A percentile compares a stretch with the other conserved stretches of the same genome.
Conservation (phyloP, 2,888 invertebrate species). For the Cataglyphis albicans region DNA sequence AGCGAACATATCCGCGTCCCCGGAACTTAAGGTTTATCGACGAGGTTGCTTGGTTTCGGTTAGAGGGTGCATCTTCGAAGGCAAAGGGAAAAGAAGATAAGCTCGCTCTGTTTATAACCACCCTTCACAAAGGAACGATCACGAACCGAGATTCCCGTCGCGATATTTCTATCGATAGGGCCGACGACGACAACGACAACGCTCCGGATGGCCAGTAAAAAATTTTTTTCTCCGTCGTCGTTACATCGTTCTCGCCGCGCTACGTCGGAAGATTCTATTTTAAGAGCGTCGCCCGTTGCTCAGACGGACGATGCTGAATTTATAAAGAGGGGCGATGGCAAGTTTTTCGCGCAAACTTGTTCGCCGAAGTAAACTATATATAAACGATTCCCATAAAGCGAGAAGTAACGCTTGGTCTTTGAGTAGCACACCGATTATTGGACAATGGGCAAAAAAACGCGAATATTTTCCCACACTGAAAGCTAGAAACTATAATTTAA, state of each 20-base stretch:
- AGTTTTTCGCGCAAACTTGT: slow-evolving; percentile 49
- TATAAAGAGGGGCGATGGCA: slow-evolving; percentile 37
- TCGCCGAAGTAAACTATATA: slow-evolving; percentile 48
- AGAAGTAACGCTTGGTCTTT: slow-evolving; percentile 1
- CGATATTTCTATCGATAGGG: slow-evolving; percentile 56
- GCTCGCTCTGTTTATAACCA: slow-evolving; percentile 74
- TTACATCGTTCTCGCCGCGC: slow-evolving; percentile 25
- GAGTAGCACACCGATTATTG: slow-evolving; percentile 22
- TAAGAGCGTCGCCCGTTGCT: slow-evolving; percentile 44
- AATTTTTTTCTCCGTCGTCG: slow-evolving; percentile 23
- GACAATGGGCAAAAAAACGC: neutral
- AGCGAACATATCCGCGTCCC: slow-evolving; percentile 55
- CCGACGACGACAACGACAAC: slow-evolving; percentile 15
- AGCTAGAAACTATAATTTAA: slow-evolving; percentile 3
- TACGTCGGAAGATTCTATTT: slow-evolving; percentile 49
- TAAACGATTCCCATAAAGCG: slow-evolving; percentile 28
- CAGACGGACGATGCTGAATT: slow-evolving; percentile 39
- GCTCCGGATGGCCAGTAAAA: slow-evolving; percentile 47
- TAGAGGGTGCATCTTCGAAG: slow-evolving; percentile 64
- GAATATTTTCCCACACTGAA: neutral
- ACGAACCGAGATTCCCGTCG: slow-evolving; percentile 58
- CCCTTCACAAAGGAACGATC: slow-evolving; percentile 74
- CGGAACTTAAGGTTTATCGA: slow-evolving; percentile 76
- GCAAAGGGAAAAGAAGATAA: slow-evolving; percentile 70
- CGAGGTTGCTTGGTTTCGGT: slow-evolving; percentile 76